These are phyloP conservation scores for Ammodytes marinus DNA, from an alignment of 2,113 vertebrate species.

Conservation along the genomic window DNA sequence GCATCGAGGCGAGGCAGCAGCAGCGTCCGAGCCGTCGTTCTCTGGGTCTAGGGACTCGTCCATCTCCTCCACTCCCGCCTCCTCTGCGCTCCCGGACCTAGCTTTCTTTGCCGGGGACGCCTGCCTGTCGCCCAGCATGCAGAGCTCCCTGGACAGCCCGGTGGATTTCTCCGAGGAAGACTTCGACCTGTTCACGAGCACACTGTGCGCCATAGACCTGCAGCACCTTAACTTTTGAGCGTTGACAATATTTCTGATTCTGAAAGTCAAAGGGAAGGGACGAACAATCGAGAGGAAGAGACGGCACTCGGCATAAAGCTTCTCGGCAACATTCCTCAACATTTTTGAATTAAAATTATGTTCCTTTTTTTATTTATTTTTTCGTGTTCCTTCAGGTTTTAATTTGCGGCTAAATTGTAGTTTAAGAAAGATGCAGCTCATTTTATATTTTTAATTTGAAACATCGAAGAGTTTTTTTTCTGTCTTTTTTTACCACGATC, in stretches of 20 bases:
- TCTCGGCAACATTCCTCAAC: slow-evolving; percentile 81
- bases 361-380: slow-evolving; percentile 24
- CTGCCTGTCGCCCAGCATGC: slow-evolving; percentile 87
- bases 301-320: slow-evolving; percentile 27
- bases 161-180: slow-evolving; percentile 94
- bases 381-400: slow-evolving; percentile 35
- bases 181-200: slow-evolving; percentile 94
- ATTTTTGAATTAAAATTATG: slow-evolving; percentile 45
- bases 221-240: slow-evolving; percentile 89
- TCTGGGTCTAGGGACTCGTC: slow-evolving; percentile 80
- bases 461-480: slow-evolving; percentile 37
- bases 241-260: background rate
- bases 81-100: slow-evolving; percentile 87
- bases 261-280: background rate
- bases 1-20: slow-evolving; percentile 51
- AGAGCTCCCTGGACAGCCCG: slow-evolving; percentile 89
- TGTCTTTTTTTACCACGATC: slow-evolving; percentile 23
- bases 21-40: slow-evolving; percentile 75
- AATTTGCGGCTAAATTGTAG: slow-evolving; percentile 48
- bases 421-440: slow-evolving; percentile 9
- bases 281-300: slow-evolving; percentile 59
- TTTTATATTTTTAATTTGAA: slow-evolving; percentile 52
- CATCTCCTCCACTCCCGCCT: slow-evolving; percentile 44
- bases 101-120: slow-evolving; percentile 88
- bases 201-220: slow-evolving; percentile 92